Evolutionary conservation across 2,113 vertebrate species (phyloP), one percentile per base, ranked within the genome.

Genomic region (Eubucco bourcierii): DNA sequence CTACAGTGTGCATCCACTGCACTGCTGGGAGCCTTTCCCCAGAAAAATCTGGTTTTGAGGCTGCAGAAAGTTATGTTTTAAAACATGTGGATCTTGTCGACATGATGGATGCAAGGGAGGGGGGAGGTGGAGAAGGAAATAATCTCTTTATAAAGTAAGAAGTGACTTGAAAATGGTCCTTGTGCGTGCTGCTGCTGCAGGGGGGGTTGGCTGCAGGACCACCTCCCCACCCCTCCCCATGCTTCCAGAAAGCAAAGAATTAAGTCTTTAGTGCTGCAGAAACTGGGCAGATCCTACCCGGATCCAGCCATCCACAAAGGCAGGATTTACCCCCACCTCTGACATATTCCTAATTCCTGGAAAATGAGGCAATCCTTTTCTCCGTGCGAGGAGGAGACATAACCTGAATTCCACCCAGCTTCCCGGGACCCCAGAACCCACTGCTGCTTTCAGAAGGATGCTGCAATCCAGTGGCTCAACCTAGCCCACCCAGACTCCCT

Each of bases 301-400:
- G 92, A 93, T 85, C 37, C 87, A 88, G 89, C 64, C 68, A 0
- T 21, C 46, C 77, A 44, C 91, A 83, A 77, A 80, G 77, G 84
- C 87, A 92, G 92, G 81, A 81, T 81, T 92, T 89, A 79, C 53
- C 80, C 71, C 88, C 92, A 84, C 85, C 92, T 87, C 90, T 82
- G 88, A 76, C 81, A 90, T 68, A 79, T 17, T 90, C 90, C 85
- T 68, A 37, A 90, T 90, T 90, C 92, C 95, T 85, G 88, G 64
- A 91, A 94, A 90, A 94, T 77, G 85, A 90, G 86, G 85, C 88
- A 80, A 95, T 76, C 88, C 52, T 75, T 64, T 68, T 67, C 61
- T 81, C 0, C 15, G 58, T 6, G 68, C 7, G 4, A 63, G 9
- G 44, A 87, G 53, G 59, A 90, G 75, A 91, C 50, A 59, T 34